A percentile compares a stretch with the other conserved stretches of the same genome.
Conservation (phyloP, 2,797 vertebrate genomes). For the Sandelia bainsii region DNA sequence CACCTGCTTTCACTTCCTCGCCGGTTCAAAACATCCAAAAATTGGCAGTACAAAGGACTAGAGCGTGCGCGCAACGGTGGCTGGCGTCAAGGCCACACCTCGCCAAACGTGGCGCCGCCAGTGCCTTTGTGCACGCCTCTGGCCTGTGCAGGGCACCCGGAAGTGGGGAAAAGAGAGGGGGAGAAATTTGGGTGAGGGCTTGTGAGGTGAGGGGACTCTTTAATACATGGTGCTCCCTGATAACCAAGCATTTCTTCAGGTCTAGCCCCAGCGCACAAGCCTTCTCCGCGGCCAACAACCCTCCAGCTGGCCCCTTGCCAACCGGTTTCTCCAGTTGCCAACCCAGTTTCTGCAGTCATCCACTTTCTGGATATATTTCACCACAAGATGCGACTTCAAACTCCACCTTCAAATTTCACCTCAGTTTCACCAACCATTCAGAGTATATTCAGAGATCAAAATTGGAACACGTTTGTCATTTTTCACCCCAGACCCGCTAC, state of each 20-base stretch:
- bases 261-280: slow-evolving; percentile 15
- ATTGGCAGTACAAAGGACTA: slow-evolving; percentile 84
- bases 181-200: slow-evolving; percentile 60
- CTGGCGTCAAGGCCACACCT: slow-evolving; percentile 75
- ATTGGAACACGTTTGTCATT: slow-evolving; percentile 23
- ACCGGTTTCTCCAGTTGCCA: slow-evolving; percentile 35
- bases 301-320: slow-evolving; percentile 50
- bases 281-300: slow-evolving; percentile 25
- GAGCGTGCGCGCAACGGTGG: slow-evolving; percentile 63
- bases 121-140: slow-evolving; percentile 74
- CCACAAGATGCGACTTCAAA: slow-evolving; percentile 18
- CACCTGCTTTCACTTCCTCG: slow-evolving; percentile 69
- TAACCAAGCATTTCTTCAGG: slow-evolving; percentile 8
- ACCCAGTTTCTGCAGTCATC: slow-evolving; percentile 18
- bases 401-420: slow-evolving; percentile 2
- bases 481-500: slow-evolving; percentile 10
- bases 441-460: slow-evolving; percentile 20
- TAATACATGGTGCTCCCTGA: slow-evolving; percentile 31
- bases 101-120: slow-evolving; percentile 61
- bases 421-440: slow-evolving; percentile 4
- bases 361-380: slow-evolving; percentile 59
- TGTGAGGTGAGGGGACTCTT: slow-evolving; percentile 56
- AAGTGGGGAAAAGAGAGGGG: slow-evolving; percentile 57
- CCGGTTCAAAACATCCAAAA: slow-evolving; percentile 73
- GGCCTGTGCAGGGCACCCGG: slow-evolving; percentile 70